Evolutionary conservation across 2,113 vertebrate species (phyloP), one percentile per base, ranked within the genome.

Genomic region (Syngnathoides biaculeatus): DNA sequence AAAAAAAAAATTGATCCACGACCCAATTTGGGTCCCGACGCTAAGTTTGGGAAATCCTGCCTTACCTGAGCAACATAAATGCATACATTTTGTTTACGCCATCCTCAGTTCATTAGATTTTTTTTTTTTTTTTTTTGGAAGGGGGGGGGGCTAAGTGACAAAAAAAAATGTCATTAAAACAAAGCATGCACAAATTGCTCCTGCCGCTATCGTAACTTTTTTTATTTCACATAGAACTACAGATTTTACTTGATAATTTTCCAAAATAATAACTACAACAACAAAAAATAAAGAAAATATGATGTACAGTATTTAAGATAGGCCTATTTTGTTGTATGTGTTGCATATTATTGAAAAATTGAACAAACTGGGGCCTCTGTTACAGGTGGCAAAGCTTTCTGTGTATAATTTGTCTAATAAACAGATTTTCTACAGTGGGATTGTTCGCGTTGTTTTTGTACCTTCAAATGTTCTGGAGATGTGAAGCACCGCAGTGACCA

Each of bases 391-490:
- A 95, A 96, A 96, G 95, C 97, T 98, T 99, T 99, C 96, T 97
- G 97, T 99, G 97, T 97, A 97, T 98, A 98, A 98, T 98, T 98
- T 99, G 96, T 98, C 97, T 98, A 99, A 99, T 99, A 99, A 99
- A 99, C 96, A 95, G 93, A 94, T 99, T 99, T 98, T 97, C 93
- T 98, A 99, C 96, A 97, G 92, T 92, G 87, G 90, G 1, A 91
- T 86, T 78, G 91, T 89, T 81, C 81, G 80, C 83, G 68, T 85
- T 85, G 79, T 89, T 65, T 90, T 89, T 88, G 76, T 52, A 11
- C 8, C 38, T 20, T 38, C 12, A 8, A 6, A 38, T 22, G 2
- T 2, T 14, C 17, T 38, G 17, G 8, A 20, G 4, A 38, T 19
- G 30, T 12, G 42, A 11, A 61, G 24, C 52, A 30, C 26, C 43